Evolutionary conservation across 2,113 vertebrate species (phyloP), one percentile per base, ranked within the genome.

Genomic region (Ramphastos sulfuratus): DNA sequence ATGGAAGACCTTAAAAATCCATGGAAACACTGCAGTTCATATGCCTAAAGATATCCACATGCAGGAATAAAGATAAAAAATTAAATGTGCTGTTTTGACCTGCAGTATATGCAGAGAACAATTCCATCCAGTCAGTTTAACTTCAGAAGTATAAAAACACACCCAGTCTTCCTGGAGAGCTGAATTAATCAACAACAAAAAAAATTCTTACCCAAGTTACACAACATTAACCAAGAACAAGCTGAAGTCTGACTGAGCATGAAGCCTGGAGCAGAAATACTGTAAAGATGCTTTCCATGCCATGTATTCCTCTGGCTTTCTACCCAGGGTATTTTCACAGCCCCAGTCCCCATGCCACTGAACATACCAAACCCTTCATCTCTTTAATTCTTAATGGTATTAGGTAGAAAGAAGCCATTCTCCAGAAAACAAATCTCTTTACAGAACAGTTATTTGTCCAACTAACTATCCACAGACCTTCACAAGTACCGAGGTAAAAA

Each of bases 1-100:
- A 96, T n/a, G 23, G 56, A 78, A 92, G 73, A 94, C 90, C 90
- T 88, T 28, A 89, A 93, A 95, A 96, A 94, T 70, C 91, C 90
- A 84, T 18, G 59, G 82, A 84, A 95, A 94, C 85, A 75, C 33
- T 4, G 25, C 70, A 86, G 76, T 55, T 92, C 82, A 87, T 52
- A 52, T 30, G 64, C 79, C 76, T 81, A 33, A 91, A 91, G 92
- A 89, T 95, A 89, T 61, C 85, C 85, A 92, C 61, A 78, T 55
- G 58, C 82, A 88, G 73, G 48, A 12, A 0, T 30, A 82, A 35
- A 54, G 69, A 35, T 54, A 81, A 35, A 52, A 94, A 91, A 87
- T 37, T 24, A 13, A 52, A 46, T 7, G 7, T 46, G 63, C 70
- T 90, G n/a, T 33, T 94, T 93, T 66, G 70, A 63, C n/a, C 39